Evolutionary conservation across 2,797 vertebrate species (phyloP), one percentile per base, ranked within the genome.

Genomic region (Arnoldichthys spilopterus): DNA sequence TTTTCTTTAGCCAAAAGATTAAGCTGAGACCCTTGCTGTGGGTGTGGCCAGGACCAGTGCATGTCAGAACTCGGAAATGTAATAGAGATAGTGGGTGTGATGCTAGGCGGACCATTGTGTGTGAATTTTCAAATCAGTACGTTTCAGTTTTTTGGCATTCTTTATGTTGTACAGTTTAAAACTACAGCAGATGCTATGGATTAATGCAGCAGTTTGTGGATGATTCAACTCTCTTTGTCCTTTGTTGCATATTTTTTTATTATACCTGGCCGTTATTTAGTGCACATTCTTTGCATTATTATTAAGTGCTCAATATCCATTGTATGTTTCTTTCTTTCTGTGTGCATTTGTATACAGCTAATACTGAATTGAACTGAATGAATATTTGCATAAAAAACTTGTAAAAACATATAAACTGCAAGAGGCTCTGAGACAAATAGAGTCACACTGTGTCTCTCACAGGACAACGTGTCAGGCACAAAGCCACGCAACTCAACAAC

Each of bases 351-450:
- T 28, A 15, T 7, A 34, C 26, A 30, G 11, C 4, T 32, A 34
- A n/a, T 18, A 20, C 3, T 28, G 20, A 32, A 30, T 5, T 16
- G 11, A n/a, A 20, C 3, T 28, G 20, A 32, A 30, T 5, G 16
- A 20, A n/a, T 49, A 34, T 64, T 40, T 53, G 47, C 4, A 34
- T 32, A 45, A 24, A 26, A 67, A 28, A 22, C 5, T 1, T 32
- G 28, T 28, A 37, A 20, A 68, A 69, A 71, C 30, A 54, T 53
- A 11, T 37, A 22, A 37, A 56, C 51, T 22, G 20, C 22, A 24
- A 72, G 53, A 56, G 68, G 49, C 18, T 49, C 6, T 26, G 45
- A 69, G 69, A 54, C 12, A 67, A 47, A 64, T 22, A 68, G 43
- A 49, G 24, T 68, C 43, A 43, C 16, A 3, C 30, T 3, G 16